phyloP scores from a whole-genome alignment of 2,888 invertebrate species.

The Lochmaea capreae region DNA sequence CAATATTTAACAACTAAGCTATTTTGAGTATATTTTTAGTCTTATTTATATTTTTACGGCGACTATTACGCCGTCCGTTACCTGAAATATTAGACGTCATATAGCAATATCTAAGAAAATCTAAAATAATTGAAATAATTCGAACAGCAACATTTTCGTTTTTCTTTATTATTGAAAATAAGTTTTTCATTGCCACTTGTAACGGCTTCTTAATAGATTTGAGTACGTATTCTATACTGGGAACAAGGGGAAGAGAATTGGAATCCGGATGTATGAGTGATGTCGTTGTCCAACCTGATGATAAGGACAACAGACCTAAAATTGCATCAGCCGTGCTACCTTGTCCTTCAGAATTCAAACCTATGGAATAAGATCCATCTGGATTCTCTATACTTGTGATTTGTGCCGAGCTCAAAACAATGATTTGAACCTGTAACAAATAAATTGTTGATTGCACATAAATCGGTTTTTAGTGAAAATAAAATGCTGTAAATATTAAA shows the following conservation, averaged over 20 bases:
- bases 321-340: slow-evolving; percentile 26
- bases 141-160: neutral
- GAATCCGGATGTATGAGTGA: slow-evolving; percentile 16
- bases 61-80: neutral
- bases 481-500: too few relatives aligned
- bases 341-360: slow-evolving; percentile 17
- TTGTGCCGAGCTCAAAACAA: slow-evolving; percentile 22
- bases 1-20: too few relatives aligned
- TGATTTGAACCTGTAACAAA: slow-evolving; percentile 1
- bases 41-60: too few relatives aligned
- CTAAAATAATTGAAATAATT: neutral
- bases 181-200: neutral
- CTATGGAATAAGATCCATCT: slow-evolving; percentile 35
- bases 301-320: slow-evolving; percentile 12
- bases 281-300: slow-evolving; percentile 31
- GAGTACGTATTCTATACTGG: neutral
- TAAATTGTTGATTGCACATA: neutral
- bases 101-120: neutral
- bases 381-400: slow-evolving; percentile 23
- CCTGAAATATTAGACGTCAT: neutral
- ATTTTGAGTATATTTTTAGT: too few relatives aligned
- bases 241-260: neutral
- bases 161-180: neutral
- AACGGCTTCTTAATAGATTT: neutral
- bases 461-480: too few relatives aligned